Conservation (phyloP, 2,113 vertebrate species). For the Papio anubis region DNA sequence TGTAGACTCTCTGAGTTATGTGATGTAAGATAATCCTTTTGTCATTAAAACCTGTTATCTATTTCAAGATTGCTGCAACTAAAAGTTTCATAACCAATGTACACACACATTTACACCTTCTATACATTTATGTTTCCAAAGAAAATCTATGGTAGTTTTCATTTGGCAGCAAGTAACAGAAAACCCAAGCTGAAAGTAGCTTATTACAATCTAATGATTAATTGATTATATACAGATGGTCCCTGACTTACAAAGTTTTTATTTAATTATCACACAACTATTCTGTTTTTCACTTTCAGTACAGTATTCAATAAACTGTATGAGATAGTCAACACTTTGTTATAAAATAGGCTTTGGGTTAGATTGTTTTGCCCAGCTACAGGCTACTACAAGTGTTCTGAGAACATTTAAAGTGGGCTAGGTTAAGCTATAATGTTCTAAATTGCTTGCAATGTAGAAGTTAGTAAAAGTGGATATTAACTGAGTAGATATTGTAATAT, state of each 20-base stretch:
- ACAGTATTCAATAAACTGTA: background rate
- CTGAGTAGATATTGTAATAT: background rate
- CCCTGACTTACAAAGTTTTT: background rate
- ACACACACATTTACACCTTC: background rate
- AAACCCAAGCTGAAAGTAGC: background rate
- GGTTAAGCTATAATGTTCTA: background rate
- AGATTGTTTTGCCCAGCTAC: background rate
- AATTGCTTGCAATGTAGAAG: background rate
- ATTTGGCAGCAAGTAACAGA: background rate
- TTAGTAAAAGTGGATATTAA: background rate
- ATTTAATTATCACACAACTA: background rate
- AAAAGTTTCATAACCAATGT: background rate
- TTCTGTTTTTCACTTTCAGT: background rate
- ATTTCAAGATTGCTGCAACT: background rate
- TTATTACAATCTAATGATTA: background rate
- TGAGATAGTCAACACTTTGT: background rate
- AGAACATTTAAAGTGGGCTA: background rate
- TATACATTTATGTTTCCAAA: background rate
- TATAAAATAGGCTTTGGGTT: background rate
- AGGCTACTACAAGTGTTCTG: background rate
- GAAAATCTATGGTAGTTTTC: background rate
- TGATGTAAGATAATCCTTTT: background rate
- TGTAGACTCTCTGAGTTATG: background rate
- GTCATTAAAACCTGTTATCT: background rate
- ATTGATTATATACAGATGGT: background rate